Conservation (phyloP, 2,888 invertebrate genomes). For the Amiota mariae region DNA sequence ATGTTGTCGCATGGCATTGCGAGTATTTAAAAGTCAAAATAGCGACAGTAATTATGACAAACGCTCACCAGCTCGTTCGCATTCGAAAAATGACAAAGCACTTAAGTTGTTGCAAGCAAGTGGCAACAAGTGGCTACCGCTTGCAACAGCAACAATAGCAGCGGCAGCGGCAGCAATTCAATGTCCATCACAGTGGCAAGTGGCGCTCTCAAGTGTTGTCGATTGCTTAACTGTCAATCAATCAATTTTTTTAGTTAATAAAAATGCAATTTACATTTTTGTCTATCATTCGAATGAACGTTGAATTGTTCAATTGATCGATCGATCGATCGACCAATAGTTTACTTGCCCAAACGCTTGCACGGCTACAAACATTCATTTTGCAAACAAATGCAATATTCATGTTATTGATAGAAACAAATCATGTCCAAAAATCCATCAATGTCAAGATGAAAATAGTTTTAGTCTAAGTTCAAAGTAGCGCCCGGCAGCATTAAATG, state of each 20-base stretch:
- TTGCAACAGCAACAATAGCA: background rate
- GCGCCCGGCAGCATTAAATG: background rate
- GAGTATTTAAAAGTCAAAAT: constrained; percentile 22
- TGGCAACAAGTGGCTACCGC: background rate
- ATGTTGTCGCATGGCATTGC: constrained; percentile 1
- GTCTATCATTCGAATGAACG: background rate
- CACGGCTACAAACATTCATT: too few species aligned
- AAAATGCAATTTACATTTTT: constrained; percentile 22
- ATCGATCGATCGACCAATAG: background rate
- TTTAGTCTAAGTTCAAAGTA: too few species aligned
- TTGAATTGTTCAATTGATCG: background rate
- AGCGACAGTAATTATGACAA: constrained; percentile 27
- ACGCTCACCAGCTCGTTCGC: background rate
- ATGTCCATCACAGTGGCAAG: constrained; percentile 10
- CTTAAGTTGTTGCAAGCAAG: background rate
- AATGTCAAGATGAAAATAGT: constrained; percentile 4
- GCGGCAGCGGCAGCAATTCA: background rate
- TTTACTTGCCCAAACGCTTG: background rate
- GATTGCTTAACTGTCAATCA: constrained; percentile 16
- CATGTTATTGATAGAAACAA: constrained; percentile 1
- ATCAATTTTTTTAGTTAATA: constrained; percentile 12
- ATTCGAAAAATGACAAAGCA: background rate
- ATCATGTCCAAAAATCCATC: constrained; percentile 3
- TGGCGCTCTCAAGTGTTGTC: background rate
- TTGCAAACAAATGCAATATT: constrained; percentile 18